Evolutionary conservation across 2,797 vertebrate species (phyloP).

Genomic region (Sebastes trivittatus): DNA sequence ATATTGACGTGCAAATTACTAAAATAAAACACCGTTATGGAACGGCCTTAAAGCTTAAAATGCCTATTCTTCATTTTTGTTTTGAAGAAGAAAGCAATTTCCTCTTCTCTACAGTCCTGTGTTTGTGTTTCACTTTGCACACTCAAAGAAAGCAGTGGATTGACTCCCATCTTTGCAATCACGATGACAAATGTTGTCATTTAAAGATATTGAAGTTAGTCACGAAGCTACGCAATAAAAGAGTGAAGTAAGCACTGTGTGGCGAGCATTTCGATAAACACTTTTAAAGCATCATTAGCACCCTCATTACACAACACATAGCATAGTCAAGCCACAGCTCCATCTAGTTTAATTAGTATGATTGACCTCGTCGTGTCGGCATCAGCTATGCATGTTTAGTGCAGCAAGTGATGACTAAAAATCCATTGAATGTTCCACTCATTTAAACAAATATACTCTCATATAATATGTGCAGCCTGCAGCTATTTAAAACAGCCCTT

Average conservation of each 20-base stretch:
- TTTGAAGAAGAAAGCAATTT: background rate
- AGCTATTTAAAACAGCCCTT: slow-evolving; percentile 14
- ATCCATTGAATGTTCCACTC: slow-evolving; percentile 9
- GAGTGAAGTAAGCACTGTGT: slow-evolving; percentile 8
- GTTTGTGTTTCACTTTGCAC: background rate
- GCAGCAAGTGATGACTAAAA: slow-evolving; percentile 1
- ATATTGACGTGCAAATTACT: no score
- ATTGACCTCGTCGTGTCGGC: slow-evolving; percentile 23
- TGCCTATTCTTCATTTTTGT: background rate
- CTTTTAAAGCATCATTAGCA: slow-evolving; percentile 56
- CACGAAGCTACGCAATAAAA: slow-evolving; percentile 27
- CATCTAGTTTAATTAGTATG: slow-evolving; percentile 44
- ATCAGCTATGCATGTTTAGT: background rate
- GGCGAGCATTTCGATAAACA: slow-evolving; percentile 43
- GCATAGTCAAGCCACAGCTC: slow-evolving; percentile 21
- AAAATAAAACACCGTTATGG: no score
- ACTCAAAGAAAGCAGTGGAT: background rate
- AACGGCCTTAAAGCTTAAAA: background rate
- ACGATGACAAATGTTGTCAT: slow-evolving; percentile 27
- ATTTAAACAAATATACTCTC: slow-evolving; percentile 7
- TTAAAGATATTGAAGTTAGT: slow-evolving; percentile 27
- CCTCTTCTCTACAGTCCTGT: background rate
- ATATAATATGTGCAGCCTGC: background rate
- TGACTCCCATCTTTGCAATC: slow-evolving; percentile 4
- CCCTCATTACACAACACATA: slow-evolving; percentile 49